Conservation (phyloP, 2,888 invertebrate genomes). For the Tridacna gigas region DNA sequence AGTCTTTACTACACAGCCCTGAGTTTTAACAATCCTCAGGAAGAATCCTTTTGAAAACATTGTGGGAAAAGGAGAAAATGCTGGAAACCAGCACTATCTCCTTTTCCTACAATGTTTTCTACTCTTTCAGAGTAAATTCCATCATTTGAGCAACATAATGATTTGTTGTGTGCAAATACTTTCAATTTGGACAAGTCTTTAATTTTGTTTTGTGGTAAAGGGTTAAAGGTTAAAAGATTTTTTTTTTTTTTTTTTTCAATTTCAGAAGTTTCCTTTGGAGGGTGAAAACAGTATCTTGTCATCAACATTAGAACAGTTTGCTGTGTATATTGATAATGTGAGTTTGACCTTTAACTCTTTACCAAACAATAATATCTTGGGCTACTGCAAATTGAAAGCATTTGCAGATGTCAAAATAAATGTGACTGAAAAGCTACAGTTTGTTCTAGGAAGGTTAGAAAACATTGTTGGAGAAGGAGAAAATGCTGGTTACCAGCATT, state of each 20-base stretch:
- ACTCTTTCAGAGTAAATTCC: neutral
- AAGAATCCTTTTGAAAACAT: no score
- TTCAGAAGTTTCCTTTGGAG: slow-evolving; percentile 83
- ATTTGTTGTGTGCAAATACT: neutral
- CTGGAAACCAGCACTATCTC: neutral
- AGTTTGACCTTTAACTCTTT: no score
- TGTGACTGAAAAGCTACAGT: no score
- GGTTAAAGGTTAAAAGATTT: neutral
- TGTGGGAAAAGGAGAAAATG: neutral
- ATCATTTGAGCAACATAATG: no score
- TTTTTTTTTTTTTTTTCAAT: slow-evolving; percentile 18
- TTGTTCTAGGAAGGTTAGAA: no score
- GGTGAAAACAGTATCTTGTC: slow-evolving; percentile 81
- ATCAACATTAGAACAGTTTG: slow-evolving; percentile 82
- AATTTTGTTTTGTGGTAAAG: neutral
- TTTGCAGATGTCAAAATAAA: no score
- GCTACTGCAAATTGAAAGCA: no score
- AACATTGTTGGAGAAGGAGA: no score
- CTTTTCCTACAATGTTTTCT: neutral
- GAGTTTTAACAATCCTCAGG: no score
- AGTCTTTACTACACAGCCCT: no score
- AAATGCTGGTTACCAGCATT: no score
- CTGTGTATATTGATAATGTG: slow-evolving; percentile 83
- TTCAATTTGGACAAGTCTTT: neutral
- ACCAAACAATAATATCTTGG: no score